Percentiles rank a stretch among this genome's conserved stretches.
phyloP scores from a whole-genome alignment of 2,797 vertebrate genomes.

The Notolabrus celidotus region DNA sequence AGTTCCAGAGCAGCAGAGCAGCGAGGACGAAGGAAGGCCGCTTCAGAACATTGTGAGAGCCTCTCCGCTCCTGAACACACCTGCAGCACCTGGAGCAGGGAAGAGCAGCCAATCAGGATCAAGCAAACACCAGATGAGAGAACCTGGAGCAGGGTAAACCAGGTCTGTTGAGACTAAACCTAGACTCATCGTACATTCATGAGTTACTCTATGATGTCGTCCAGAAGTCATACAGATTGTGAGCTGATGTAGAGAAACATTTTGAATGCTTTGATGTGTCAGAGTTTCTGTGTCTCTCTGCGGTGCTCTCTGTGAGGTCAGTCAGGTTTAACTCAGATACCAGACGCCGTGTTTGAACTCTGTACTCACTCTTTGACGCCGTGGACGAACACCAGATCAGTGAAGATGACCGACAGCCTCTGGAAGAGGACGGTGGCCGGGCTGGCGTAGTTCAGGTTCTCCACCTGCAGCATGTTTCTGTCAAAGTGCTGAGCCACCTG shows the following conservation, averaged over 20 bases:
- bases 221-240: too few relatives aligned
- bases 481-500: slow-evolving; percentile 90
- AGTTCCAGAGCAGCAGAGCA: slow-evolving; percentile 94
- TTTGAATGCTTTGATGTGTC: too few relatives aligned
- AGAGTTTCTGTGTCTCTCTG: too few relatives aligned
- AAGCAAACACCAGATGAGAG: too few relatives aligned
- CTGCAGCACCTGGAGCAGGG: slow-evolving; percentile 88
- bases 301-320: too few relatives aligned
- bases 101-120: slow-evolving; percentile 22
- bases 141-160: too few relatives aligned
- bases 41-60: slow-evolving; percentile 83
- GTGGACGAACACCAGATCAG: slow-evolving; percentile 90
- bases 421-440: slow-evolving; percentile 90
- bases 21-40: slow-evolving; percentile 90
- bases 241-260: too few relatives aligned
- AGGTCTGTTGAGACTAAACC: too few relatives aligned
- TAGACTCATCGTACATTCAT: too few relatives aligned
- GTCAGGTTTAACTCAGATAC: too few relatives aligned
- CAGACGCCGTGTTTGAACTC: background rate
- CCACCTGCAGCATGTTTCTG: slow-evolving; percentile 89
- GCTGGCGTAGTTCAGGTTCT: slow-evolving; percentile 90
- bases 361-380: slow-evolving; percentile 90
- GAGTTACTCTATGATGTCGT: too few relatives aligned
- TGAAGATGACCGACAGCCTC: slow-evolving; percentile 91
- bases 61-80: slow-evolving; percentile 84